A percentile compares a stretch with the other conserved stretches of the same genome.
phyloP scores from a whole-genome alignment of 35 echinoderm and acorn worm genomes.

The Anneissia japonica region DNA sequence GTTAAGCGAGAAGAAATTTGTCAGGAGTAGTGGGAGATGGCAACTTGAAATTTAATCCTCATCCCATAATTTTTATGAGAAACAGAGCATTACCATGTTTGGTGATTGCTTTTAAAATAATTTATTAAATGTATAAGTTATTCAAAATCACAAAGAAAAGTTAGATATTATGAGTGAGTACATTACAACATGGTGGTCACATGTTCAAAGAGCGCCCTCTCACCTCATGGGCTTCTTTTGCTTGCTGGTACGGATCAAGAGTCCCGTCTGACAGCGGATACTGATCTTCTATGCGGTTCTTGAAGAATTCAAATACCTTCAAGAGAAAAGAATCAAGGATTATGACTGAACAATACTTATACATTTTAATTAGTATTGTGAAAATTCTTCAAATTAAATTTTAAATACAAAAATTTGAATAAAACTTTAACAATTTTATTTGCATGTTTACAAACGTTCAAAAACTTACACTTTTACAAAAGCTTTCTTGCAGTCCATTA shows the following conservation, averaged over 20 bases:
- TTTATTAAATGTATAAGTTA: background rate
- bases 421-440: too few species aligned
- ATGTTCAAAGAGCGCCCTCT: background rate
- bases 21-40: too few species aligned
- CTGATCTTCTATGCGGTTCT: constrained; percentile 67
- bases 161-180: background rate
- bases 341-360: too few species aligned
- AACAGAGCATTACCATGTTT: too few species aligned
- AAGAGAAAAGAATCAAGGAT: constrained; percentile 12
- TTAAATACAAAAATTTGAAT: too few species aligned
- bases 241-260: constrained; percentile 82
- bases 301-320: constrained; percentile 89
- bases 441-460: too few species aligned
- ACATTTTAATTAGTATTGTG: too few species aligned
- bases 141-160: background rate
- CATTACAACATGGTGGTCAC: background rate
- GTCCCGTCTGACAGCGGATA: constrained; percentile 65
- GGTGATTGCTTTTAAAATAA: too few species aligned
- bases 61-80: too few species aligned
- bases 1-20: too few species aligned
- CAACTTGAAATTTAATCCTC: too few species aligned
- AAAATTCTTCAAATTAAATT: too few species aligned
- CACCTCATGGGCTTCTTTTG: constrained; percentile 93
- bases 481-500: constrained; percentile 63
- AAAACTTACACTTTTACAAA: constrained; percentile 59